Base-by-base conservation (phyloP, 2,797 vertebrate species). In the Sebastes paucispinis region DNA sequence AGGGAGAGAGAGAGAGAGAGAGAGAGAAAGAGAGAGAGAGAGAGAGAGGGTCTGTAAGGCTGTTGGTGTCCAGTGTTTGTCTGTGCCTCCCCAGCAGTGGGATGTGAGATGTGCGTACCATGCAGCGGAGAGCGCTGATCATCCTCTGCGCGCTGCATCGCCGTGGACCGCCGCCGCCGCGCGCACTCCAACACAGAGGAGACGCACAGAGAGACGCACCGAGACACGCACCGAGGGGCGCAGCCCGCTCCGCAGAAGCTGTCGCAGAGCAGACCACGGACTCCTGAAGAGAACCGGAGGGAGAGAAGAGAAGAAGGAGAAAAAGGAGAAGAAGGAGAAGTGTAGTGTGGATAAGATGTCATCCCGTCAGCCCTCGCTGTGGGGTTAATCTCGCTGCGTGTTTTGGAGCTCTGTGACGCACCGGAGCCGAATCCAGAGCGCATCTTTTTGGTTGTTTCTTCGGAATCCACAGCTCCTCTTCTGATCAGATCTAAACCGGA, bases 91-190 rank as follows among this genome's bases (percentile, higher is more conserved):
- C 84, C 84, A 86, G 85, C 87, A 86, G 90, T 72, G 85, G 91
- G 88, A 90, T 16, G 39, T 43, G 92, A 88, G 85, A 92, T 88
- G 91, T 90, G 87, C 91, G 91, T 90, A 92, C 93, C 91, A 93
- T 91, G 93, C 91, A 85, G 88, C 67, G 75, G 86, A 85, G 89
- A 91, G 88, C 85, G 82, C 79, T 84, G 89, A 90, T 88, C 90
- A 80, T 88, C 90, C 69, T 75, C 87, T 81, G 93, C 75, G 88
- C 90, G 77, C 87, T 87, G 93, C 89, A 85, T 84, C 81, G 80
- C 90, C 73, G 84, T 81, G 84, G 89, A 87, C 70, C 85, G 80
- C 47, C 47, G 80, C 47, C 47, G 18, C 91, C 81, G 89, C 82
- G 93, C 91, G 89, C 90, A 89, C 88, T 55, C 69, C 66, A 77